Evolutionary conservation across 64 coral and sea anemone genomes (phyloP), one percentile per base, ranked within the genome.

Genomic region (Pachyseris speciosa): DNA sequence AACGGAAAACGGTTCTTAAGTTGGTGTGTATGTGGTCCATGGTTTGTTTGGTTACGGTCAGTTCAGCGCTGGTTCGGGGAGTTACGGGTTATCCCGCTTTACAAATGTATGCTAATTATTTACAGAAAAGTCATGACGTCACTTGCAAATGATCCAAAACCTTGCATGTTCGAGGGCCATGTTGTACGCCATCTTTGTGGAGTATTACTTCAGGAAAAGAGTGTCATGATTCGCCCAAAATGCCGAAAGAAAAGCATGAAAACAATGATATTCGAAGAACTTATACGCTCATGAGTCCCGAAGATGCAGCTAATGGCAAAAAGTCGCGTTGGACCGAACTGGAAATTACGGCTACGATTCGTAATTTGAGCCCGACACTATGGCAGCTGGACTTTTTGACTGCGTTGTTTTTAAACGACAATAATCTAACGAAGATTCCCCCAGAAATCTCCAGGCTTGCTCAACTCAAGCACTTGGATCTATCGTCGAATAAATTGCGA

Each of bases 341-440:
- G 66, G 96, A 98, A 94, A 88, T 98, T 55, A 95, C 94, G 86
- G 94, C 94, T 85, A 78, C 94, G 61, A 92, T 99, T 68, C 89
- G 94, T 66, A 99, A 99, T 90, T 95, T 99, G 86, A 99, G 97
- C 83, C 97, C 97, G 67, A 95, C 91, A 87, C 78, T 99, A 17
- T 99, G 97, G 97, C 93, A 92, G 90, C 90, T 99, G 80, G 87
- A 99, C 43, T 95, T 95, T 93, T 88, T 99, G 58, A 99, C 97
- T 75, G 94, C 89, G 27, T 86, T 99, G 43, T 93, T 93, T 89
- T 77, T 99, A 47, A 99, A 95, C 86, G 97, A 99, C 86, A 99
- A 99, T 87, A 86, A 95, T 84, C 90, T 99, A 24, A 99, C 97
- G 22, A 95, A 84, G 55, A 99, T 99, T 72, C 97, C 97, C 40